phyloP scores from a whole-genome alignment of 2,888 invertebrate genomes.

The Ecliptopera silaceata region DNA sequence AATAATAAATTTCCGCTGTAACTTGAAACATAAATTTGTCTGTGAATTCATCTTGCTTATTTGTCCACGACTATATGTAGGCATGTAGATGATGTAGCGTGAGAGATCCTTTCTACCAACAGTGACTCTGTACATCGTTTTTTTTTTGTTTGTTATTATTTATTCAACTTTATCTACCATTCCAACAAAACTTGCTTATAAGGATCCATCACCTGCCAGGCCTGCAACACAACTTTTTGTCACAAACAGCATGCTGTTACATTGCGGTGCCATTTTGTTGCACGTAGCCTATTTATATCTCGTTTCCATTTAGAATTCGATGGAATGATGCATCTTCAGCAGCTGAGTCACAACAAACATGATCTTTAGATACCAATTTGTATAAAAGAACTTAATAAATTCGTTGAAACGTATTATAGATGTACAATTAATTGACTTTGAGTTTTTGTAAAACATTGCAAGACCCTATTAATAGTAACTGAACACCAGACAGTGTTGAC shows the following conservation, averaged over 20 bases:
- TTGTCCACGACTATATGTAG: too few relatives aligned
- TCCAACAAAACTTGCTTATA: background rate
- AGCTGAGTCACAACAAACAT: conserved; percentile 13
- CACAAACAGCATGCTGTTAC: background rate
- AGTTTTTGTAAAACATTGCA: background rate
- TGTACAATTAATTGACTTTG: too few relatives aligned
- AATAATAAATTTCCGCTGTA: background rate
- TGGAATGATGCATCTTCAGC: conserved; percentile 6
- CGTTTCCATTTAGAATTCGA: background rate
- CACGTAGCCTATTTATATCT: conserved; percentile 9
- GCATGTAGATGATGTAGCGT: too few relatives aligned
- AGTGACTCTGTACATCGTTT: too few relatives aligned
- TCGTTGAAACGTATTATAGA: too few relatives aligned
- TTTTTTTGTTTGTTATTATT: too few relatives aligned
- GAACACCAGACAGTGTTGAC: background rate
- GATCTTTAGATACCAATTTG: conserved; percentile 8
- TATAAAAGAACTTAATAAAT: too few relatives aligned
- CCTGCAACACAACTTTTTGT: conserved; percentile 9
- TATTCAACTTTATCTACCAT: background rate
- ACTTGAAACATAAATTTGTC: too few relatives aligned
- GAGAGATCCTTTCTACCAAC: too few relatives aligned
- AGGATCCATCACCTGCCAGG: conserved; percentile 5
- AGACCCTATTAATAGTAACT: background rate
- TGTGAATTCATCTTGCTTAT: too few relatives aligned
- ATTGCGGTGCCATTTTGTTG: background rate